Conservation (phyloP, 2,888 invertebrate species). For the Cephus pygmeus region DNA sequence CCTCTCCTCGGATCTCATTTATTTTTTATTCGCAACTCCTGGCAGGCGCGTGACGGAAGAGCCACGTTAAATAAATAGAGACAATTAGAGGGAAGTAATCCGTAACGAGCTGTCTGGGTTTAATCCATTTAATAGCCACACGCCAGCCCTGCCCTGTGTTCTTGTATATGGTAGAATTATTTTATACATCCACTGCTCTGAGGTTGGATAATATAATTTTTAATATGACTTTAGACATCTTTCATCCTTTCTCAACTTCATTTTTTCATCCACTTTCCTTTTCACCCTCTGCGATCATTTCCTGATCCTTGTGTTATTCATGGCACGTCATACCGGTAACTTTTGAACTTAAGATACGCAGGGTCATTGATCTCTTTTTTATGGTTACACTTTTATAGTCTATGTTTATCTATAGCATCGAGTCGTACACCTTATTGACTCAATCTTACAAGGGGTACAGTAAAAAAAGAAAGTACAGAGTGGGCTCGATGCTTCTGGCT, state of each 20-base stretch:
- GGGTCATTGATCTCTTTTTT: background rate
- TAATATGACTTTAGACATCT: background rate
- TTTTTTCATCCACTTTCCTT: background rate
- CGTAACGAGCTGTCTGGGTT: slow-evolving; percentile 9
- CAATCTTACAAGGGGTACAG: background rate
- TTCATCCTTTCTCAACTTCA: background rate
- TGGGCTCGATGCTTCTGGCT: background rate
- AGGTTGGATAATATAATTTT: background rate
- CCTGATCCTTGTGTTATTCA: background rate
- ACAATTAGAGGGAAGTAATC: slow-evolving; percentile 1
- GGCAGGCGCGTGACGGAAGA: background rate
- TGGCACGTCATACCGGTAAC: background rate
- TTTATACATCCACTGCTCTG: background rate
- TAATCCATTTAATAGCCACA: slow-evolving; percentile 25
- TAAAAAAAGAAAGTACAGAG: background rate
- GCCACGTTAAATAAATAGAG: background rate
- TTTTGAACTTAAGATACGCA: background rate
- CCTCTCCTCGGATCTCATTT: background rate
- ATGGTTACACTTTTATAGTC: background rate
- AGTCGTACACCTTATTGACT: background rate
- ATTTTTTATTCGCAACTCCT: background rate
- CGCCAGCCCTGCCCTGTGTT: background rate
- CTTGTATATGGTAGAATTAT: background rate
- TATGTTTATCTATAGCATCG: background rate
- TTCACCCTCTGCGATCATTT: background rate